Percentiles rank a stretch among this genome's conserved stretches.
Conservation (phyloP, 2,888 invertebrate genomes). For the Azorinus chamasolen region DNA sequence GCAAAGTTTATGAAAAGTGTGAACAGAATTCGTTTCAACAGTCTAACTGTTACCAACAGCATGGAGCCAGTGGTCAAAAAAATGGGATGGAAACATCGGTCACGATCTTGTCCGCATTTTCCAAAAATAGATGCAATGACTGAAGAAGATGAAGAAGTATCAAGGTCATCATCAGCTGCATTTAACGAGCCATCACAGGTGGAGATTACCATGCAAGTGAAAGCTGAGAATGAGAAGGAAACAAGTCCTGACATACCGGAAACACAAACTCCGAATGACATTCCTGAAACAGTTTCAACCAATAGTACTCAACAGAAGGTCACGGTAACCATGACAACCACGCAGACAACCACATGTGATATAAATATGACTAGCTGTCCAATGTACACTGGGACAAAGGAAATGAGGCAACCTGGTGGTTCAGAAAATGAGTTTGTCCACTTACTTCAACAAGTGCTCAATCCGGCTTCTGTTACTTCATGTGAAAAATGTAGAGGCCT, state of each 20-base stretch:
- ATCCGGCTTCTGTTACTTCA: slow-evolving; percentile 23
- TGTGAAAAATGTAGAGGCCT: slow-evolving; percentile 40
- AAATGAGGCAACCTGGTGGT: not conserved
- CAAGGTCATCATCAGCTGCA: slow-evolving; percentile 55
- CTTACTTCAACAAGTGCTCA: slow-evolving; percentile 49
- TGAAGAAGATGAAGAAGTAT: slow-evolving; percentile 61
- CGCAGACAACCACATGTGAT: slow-evolving; percentile 15
- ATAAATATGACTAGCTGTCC: slow-evolving; percentile 32
- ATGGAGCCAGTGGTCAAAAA: slow-evolving; percentile 42
- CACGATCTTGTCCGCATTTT: slow-evolving; percentile 73
- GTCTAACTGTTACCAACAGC: slow-evolving; percentile 67
- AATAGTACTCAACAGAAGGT: no score
- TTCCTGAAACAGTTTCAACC: no score
- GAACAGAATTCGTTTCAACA: slow-evolving; percentile 82
- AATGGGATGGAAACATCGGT: slow-evolving; percentile 55
- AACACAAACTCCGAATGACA: no score
- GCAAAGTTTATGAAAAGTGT: slow-evolving; percentile 82
- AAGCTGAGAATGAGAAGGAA: no score
- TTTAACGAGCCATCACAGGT: slow-evolving; percentile 5
- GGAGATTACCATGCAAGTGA: no score
- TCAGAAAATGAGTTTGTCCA: slow-evolving; percentile 11
- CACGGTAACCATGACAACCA: slow-evolving; percentile 46
- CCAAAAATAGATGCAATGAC: slow-evolving; percentile 57
- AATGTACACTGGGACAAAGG: slow-evolving; percentile 5
- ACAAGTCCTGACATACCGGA: no score